These are phyloP conservation scores for Morus bassanus DNA, from an alignment of 2,797 vertebrate genomes.

Conservation along the genomic window DNA sequence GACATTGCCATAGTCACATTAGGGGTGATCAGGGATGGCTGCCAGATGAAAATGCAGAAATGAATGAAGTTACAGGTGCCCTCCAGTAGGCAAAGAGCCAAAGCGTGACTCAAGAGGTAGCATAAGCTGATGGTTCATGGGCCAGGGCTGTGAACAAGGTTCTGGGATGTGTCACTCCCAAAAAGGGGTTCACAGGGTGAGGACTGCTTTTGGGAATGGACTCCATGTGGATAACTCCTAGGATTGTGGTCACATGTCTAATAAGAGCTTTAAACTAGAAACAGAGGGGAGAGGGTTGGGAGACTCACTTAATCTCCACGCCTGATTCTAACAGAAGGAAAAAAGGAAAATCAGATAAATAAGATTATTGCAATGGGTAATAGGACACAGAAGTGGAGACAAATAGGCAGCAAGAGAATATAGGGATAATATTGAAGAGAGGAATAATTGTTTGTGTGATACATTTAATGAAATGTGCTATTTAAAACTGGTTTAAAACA, in stretches of 20 bases:
- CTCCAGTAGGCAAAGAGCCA: neutral
- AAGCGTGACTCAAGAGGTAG: neutral
- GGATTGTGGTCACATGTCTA: neutral
- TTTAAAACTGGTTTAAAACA: slow-evolving; percentile 61
- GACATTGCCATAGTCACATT: neutral
- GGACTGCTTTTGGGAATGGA: neutral
- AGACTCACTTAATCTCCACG: neutral
- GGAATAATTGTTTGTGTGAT: slow-evolving; percentile 47
- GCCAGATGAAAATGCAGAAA: neutral
- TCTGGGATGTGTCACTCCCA: neutral
- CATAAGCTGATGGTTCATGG: neutral
- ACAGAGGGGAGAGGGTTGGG: neutral
- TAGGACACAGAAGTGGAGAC: slow-evolving; percentile 28
- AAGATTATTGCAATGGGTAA: slow-evolving; percentile 46
- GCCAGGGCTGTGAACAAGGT: neutral
- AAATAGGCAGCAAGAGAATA: slow-evolving; percentile 60
- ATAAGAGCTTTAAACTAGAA: neutral
- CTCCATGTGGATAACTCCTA: neutral
- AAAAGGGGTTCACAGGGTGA: neutral
- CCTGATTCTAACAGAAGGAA: neutral
- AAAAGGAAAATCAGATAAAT: slow-evolving; percentile 27
- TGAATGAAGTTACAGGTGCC: neutral
- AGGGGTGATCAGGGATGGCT: neutral
- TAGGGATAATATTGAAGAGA: slow-evolving; percentile 16
- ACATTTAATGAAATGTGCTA: slow-evolving; percentile 53